Conservation (phyloP, 2,113 vertebrate species). For the Phalacrocorax brasilianus region DNA sequence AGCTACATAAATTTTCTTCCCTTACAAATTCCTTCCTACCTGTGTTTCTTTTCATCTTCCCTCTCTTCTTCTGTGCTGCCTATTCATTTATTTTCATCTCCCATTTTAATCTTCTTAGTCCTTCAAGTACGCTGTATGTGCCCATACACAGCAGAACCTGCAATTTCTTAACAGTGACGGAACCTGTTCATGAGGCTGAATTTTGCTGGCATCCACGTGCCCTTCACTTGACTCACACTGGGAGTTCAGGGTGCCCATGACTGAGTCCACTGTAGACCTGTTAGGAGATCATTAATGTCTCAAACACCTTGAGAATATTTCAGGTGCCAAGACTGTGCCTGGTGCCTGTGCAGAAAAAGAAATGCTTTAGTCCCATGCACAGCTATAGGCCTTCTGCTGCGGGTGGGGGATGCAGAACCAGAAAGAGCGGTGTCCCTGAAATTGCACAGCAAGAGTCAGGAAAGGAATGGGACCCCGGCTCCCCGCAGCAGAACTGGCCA, state of each 20-base stretch:
- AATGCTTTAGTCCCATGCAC: background rate
- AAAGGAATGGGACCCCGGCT: background rate
- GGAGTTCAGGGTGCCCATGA: background rate
- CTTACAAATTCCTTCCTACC: background rate
- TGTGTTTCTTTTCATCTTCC: background rate
- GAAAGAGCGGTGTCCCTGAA: background rate
- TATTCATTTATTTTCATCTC: conserved; percentile 49
- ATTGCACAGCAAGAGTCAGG: background rate
- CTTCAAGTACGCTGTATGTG: conserved; percentile 12
- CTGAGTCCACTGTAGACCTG: background rate
- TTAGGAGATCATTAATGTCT: background rate
- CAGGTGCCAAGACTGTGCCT: background rate
- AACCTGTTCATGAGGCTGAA: background rate
- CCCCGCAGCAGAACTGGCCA: background rate
- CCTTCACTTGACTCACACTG: background rate
- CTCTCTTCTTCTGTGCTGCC: background rate
- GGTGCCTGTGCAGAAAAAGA: background rate
- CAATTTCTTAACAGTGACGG: background rate
- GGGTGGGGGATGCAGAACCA: background rate
- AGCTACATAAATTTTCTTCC: background rate
- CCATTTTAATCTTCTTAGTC: background rate
- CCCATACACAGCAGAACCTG: background rate
- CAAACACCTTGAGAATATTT: background rate
- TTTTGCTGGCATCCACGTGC: background rate
- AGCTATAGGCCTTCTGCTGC: background rate